Conservation (phyloP, 92 coral and sea anemone species). For the Anthopleura xanthogrammica region DNA sequence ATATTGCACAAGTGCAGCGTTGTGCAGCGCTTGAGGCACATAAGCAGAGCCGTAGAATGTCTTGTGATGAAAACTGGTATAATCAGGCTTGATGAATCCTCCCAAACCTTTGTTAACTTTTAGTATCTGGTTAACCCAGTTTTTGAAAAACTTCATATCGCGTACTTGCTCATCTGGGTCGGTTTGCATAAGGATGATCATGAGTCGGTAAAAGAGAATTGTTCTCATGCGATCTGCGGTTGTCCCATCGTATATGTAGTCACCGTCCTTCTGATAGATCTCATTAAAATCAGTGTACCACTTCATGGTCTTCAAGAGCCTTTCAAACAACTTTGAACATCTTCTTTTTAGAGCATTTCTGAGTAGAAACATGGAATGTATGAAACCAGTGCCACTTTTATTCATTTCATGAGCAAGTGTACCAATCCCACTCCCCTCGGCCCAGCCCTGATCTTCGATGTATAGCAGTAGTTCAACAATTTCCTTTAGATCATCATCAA, state of each 20-base stretch:
- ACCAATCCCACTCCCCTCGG: conserved; percentile 64
- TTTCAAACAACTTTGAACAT: conserved; percentile 13
- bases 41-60: conserved; percentile 50
- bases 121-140: conserved; percentile 62
- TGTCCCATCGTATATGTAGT: conserved; percentile 50
- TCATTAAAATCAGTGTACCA: conserved; percentile 71
- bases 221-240: conserved; percentile 82
- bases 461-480: conserved; percentile 36
- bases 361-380: conserved; percentile 60
- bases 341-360: conserved; percentile 25
- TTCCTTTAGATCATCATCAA: conserved; percentile 2
- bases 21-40: conserved; percentile 60
- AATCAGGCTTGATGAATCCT: conserved; percentile 78
- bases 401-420: conserved; percentile 60
- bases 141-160: conserved; percentile 52
- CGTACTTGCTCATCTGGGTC: conserved; percentile 46
- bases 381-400: conserved; percentile 57
- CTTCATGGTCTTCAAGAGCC: neutral
- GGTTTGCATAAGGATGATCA: conserved; percentile 51
- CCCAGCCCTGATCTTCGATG: conserved; percentile 60
- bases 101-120: conserved; percentile 67
- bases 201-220: conserved; percentile 53
- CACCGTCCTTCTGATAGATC: conserved; percentile 54
- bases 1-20: conserved; percentile 51
- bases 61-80: conserved; percentile 65